phyloP scores from a whole-genome alignment of 2,888 invertebrate species.

The Xestia rhomboidea region DNA sequence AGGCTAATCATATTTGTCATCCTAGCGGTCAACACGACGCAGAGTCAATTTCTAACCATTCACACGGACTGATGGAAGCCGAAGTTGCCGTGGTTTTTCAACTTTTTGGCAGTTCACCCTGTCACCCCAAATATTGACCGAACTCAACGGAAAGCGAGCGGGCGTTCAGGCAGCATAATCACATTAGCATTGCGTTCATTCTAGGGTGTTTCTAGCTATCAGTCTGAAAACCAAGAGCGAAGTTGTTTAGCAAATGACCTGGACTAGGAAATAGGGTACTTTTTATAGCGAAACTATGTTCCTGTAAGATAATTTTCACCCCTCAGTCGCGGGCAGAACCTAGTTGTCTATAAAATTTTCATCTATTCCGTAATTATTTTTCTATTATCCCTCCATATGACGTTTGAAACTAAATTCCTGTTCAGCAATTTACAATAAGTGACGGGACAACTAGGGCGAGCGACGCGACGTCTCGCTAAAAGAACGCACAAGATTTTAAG shows the following conservation, averaged over 20 bases:
- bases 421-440: constrained; percentile 61
- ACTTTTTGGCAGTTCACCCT: constrained; percentile 27
- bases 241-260: background rate
- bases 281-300: background rate
- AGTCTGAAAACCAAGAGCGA: background rate
- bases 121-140: constrained; percentile 36
- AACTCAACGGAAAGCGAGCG: constrained; percentile 23
- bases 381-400: constrained; percentile 14
- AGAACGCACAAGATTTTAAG: constrained; percentile 62
- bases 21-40: background rate
- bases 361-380: background rate
- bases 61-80: background rate
- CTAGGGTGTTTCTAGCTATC: background rate
- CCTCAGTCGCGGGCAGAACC: background rate
- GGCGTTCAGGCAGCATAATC: constrained; percentile 41
- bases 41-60: background rate
- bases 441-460: constrained; percentile 33
- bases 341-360: background rate
- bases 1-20: background rate
- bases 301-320: background rate
- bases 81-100: constrained; percentile 18
- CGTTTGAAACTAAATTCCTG: constrained; percentile 29
- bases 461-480: constrained; percentile 29
- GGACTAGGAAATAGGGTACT: background rate
- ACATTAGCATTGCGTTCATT: constrained; percentile 24